Percentiles rank a stretch among this genome's conserved stretches.
phyloP scores from a whole-genome alignment of 2,888 invertebrate species.

The Macrophya annulata region DNA sequence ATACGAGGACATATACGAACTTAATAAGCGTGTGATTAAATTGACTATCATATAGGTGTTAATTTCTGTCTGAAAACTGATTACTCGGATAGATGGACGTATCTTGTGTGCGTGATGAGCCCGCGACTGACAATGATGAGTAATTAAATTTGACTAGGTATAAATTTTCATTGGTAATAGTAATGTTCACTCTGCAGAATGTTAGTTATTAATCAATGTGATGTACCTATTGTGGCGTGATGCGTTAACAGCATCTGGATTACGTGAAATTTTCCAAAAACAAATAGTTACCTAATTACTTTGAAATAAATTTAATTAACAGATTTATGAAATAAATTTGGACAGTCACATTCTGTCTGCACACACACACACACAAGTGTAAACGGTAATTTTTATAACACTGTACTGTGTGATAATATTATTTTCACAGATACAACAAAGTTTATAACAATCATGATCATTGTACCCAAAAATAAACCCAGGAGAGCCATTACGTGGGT shows the following conservation, averaged over 20 bases:
- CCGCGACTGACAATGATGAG: slow-evolving; percentile 9
- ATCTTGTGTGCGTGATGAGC: not conserved
- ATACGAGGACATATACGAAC: slow-evolving; percentile 4
- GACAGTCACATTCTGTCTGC: not conserved
- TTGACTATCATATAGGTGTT: slow-evolving; percentile 1
- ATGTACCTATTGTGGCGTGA: slow-evolving; percentile 23
- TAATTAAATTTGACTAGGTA: slow-evolving; percentile 42
- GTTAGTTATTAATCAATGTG: slow-evolving; percentile 3
- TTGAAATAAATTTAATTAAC: not conserved
- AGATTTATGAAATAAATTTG: not conserved
- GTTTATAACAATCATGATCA: not conserved
- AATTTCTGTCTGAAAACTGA: not conserved
- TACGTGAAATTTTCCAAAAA: not conserved
- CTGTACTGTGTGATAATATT: not conserved
- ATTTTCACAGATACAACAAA: not conserved
- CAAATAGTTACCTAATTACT: not conserved
- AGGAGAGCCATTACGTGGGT: too few species aligned
- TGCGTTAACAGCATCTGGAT: not conserved
- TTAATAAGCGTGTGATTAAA: slow-evolving; percentile 40
- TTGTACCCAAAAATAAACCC: not conserved
- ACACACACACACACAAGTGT: not conserved
- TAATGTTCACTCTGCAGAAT: not conserved
- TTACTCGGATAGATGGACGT: slow-evolving; percentile 17
- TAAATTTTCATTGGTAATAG: slow-evolving; percentile 27
- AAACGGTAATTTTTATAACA: not conserved